Conservation (phyloP, 2,888 invertebrate genomes). For the Neria commutata region DNA sequence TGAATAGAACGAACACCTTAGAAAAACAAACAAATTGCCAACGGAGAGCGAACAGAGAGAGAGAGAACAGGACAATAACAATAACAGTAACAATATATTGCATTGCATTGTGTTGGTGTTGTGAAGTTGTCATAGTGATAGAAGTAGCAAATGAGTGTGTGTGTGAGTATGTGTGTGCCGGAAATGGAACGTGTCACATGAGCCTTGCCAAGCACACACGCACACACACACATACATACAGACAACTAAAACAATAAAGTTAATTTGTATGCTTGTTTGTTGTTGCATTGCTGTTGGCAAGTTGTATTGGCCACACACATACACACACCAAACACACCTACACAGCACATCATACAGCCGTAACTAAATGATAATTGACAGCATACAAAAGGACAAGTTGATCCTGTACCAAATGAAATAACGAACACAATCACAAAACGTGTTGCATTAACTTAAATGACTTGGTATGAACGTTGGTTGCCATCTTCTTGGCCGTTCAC, state of each 20-base stretch:
- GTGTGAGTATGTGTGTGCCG: slow-evolving; percentile 6
- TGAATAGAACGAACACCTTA: not conserved
- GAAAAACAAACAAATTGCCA: no score
- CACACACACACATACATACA: not conserved
- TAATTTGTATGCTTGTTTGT: no score
- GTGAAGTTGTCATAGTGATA: slow-evolving; percentile 9
- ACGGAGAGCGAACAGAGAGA: no score
- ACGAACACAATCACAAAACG: slow-evolving; percentile 6
- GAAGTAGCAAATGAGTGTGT: not conserved
- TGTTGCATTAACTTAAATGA: slow-evolving; percentile 1
- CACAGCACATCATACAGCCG: slow-evolving; percentile 14
- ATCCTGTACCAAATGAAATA: slow-evolving; percentile 34
- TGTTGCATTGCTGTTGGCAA: no score
- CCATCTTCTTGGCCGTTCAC: no score
- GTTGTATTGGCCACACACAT: no score
- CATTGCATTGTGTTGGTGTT: not conserved
- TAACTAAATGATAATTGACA: slow-evolving; percentile 50
- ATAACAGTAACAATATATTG: slow-evolving; percentile 8
- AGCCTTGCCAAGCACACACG: slow-evolving; percentile 8
- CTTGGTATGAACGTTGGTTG: no score
- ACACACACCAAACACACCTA: slow-evolving; percentile 18
- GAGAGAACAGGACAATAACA: not conserved
- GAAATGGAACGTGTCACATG: slow-evolving; percentile 2
- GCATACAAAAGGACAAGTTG: slow-evolving; percentile 54
- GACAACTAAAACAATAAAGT: slow-evolving; percentile 5